Conservation (phyloP, 2,113 vertebrate species). For the Cephalopholis sonnerati region DNA sequence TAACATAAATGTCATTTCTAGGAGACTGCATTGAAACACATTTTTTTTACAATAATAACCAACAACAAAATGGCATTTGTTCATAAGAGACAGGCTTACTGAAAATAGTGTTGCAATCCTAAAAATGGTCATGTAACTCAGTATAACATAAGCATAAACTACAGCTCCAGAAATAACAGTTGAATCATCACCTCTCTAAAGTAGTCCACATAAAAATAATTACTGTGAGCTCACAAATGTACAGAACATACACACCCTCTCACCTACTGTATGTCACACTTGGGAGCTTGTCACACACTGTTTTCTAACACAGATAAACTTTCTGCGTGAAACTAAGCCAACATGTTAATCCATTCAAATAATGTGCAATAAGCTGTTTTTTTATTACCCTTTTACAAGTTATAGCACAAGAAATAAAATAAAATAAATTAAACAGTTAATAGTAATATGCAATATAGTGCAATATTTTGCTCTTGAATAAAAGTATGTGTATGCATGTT, state of each 20-base stretch:
- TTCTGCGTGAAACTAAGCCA: background rate
- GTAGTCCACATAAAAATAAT: conserved; percentile 10
- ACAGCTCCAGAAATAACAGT: conserved; percentile 31
- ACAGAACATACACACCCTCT: conserved; percentile 1
- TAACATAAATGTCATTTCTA: too few relatives aligned
- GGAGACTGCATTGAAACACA: background rate
- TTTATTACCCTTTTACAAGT: background rate
- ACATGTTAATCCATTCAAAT: background rate
- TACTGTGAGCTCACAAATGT: conserved; percentile 19
- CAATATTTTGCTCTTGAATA: background rate
- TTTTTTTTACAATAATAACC: background rate
- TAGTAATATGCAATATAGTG: background rate
- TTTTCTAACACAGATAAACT: background rate
- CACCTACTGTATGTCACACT: background rate
- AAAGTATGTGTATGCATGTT: background rate
- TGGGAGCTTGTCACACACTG: background rate
- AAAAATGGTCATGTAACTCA: conserved; percentile 36
- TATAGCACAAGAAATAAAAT: background rate
- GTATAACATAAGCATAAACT: conserved; percentile 22
- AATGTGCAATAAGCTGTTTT: background rate
- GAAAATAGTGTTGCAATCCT: background rate
- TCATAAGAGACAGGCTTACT: background rate
- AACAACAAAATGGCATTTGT: background rate
- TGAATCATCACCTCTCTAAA: conserved; percentile 39
- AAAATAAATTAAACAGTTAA: background rate